Percentiles rank a stretch among this genome's conserved stretches.
Evolutionary conservation across 37 sponge, comb jelly and placozoan genomes (phyloP).

Genomic region (Beroe forskalii): DNA sequence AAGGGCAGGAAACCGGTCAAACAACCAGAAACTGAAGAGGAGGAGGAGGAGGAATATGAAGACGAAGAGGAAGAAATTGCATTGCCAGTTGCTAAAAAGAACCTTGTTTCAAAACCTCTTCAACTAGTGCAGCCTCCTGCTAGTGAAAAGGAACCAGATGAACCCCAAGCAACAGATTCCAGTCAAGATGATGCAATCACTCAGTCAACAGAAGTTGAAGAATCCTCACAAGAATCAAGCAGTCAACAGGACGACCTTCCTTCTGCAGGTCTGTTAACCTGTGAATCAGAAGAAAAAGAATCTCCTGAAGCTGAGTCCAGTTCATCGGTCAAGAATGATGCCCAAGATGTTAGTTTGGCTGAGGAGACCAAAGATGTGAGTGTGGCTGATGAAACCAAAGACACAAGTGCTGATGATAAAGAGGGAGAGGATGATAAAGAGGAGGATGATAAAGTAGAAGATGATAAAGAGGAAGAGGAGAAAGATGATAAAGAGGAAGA

Average conservation of each 20-base stretch:
- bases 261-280: background rate
- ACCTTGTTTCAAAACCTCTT: no score
- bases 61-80: background rate
- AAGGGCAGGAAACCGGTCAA: background rate
- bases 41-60: conserved; percentile 10
- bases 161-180: no score
- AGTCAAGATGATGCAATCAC: no score
- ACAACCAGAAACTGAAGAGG: background rate
- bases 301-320: background rate
- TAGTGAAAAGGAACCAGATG: no score
- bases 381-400: background rate
- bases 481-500: background rate
- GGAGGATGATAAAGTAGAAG: background rate
- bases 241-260: background rate
- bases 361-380: background rate
- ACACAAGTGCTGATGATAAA: background rate
- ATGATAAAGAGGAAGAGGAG: background rate
- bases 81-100: background rate
- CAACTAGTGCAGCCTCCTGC: no score
- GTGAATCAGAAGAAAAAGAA: background rate
- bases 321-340: no score
- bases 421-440: background rate
- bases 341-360: no score
- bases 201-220: no score
- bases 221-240: background rate